Percentiles rank a stretch among this genome's conserved stretches.
These are phyloP conservation scores for Macropis europaea DNA, from an alignment of 2,888 invertebrate species.

Conservation along the genomic window DNA sequence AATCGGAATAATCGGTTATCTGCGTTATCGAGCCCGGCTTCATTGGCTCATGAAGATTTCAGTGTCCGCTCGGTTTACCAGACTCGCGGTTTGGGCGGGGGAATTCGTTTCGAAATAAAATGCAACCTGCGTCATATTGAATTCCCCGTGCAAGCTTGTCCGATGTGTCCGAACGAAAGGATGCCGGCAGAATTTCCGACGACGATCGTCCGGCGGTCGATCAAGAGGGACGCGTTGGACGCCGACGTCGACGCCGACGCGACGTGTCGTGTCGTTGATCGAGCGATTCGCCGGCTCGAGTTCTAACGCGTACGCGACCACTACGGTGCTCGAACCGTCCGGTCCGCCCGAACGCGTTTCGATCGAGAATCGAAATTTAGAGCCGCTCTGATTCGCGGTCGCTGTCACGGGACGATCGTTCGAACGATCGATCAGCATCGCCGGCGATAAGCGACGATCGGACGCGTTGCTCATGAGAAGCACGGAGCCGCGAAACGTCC, in stretches of 20 bases:
- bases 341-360: not conserved
- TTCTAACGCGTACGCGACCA: too few species aligned
- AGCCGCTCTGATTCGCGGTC: not conserved
- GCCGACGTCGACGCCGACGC: too few species aligned
- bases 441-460: not conserved
- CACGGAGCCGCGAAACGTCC: not conserved
- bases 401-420: not conserved
- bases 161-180: not conserved
- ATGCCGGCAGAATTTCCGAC: not conserved
- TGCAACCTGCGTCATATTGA: not conserved
- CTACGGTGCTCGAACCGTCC: too few species aligned
- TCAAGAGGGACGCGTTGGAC: not conserved
- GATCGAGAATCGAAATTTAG: slow-evolving; percentile 19
- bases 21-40: slow-evolving; percentile 46
- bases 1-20: slow-evolving; percentile 60
- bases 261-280: too few species aligned
- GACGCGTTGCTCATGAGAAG: not conserved
- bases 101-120: slow-evolving; percentile 1
- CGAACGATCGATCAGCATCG: slow-evolving; percentile 1
- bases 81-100: not conserved
- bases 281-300: too few species aligned
- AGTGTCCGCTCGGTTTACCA: slow-evolving; percentile 33
- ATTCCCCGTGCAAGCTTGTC: not conserved
- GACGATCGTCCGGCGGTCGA: too few species aligned
- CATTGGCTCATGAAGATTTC: slow-evolving; percentile 58